A percentile compares a stretch with the other conserved stretches of the same genome.
These are phyloP conservation scores for Drosophila niveifrons DNA, from an alignment of 2,888 invertebrate genomes.

Conservation along the genomic window DNA sequence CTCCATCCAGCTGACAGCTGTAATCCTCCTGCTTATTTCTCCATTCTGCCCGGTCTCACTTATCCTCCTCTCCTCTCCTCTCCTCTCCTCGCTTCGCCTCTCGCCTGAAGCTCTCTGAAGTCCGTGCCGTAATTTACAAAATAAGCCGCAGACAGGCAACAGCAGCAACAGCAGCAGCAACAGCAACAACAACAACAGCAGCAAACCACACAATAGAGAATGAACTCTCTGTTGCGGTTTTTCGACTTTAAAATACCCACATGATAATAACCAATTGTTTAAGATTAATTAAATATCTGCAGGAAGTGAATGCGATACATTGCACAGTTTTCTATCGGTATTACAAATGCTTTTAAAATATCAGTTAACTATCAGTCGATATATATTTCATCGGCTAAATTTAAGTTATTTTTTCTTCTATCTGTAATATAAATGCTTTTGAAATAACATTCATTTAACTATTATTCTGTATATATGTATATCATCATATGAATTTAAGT, in stretches of 20 bases:
- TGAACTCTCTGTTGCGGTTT: not conserved
- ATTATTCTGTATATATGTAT: no score
- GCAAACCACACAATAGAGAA: constrained; percentile 13
- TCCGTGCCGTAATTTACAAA: constrained; percentile 68
- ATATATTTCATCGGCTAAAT: no score
- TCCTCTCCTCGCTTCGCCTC: no score
- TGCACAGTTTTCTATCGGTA: not conserved
- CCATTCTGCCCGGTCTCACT: constrained; percentile 25
- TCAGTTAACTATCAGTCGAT: no score
- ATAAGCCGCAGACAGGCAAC: constrained; percentile 70
- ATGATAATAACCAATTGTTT: not conserved
- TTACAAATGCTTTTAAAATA: not conserved
- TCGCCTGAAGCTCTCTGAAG: constrained; percentile 1
- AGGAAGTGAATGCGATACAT: not conserved
- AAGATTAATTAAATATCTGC: not conserved
- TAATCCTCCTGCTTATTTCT: constrained; percentile 53
- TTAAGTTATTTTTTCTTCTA: no score
- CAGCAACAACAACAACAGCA: constrained; percentile 3
- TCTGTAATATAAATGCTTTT: no score
- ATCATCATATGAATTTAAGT: no score
- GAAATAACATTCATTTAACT: no score
- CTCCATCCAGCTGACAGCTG: constrained; percentile 44
- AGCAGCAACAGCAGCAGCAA: constrained; percentile 28
- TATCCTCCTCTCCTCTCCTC: not conserved
- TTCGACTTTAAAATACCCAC: constrained; percentile 31